Evolutionary conservation across 2,113 vertebrate genomes (phyloP).

Genomic region (Silurus asotus): DNA sequence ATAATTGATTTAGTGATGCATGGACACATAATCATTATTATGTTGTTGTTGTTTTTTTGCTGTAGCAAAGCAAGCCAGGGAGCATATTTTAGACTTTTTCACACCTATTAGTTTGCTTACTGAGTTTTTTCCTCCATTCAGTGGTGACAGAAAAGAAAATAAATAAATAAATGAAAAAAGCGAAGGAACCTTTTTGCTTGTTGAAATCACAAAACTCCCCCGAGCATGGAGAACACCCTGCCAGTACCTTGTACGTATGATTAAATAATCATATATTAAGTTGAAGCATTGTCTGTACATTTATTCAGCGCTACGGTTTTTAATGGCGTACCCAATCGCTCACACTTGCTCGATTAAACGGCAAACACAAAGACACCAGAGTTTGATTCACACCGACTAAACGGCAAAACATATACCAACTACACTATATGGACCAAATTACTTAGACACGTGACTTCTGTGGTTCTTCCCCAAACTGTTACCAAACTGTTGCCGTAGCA

Average conservation of each 20-base stretch:
- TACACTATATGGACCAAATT: no score
- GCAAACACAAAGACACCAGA: not conserved
- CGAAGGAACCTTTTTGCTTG: not conserved
- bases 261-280: not conserved
- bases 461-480: no score
- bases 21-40: not conserved
- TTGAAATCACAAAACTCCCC: not conserved
- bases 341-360: not conserved
- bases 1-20: not conserved
- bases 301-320: not conserved
- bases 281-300: not conserved
- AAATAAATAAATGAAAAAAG: not conserved
- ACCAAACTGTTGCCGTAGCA: no score
- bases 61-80: not conserved
- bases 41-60: not conserved
- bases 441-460: no score
- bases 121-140: not conserved
- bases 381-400: not conserved
- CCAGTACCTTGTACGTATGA: not conserved
- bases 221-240: not conserved
- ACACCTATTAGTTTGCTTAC: not conserved
- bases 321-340: not conserved
- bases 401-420: not conserved
- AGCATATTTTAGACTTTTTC: not conserved
- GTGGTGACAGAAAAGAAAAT: not conserved